Base-by-base conservation (phyloP, 2,888 invertebrate species). In the Leptinotarsa haldemani region DNA sequence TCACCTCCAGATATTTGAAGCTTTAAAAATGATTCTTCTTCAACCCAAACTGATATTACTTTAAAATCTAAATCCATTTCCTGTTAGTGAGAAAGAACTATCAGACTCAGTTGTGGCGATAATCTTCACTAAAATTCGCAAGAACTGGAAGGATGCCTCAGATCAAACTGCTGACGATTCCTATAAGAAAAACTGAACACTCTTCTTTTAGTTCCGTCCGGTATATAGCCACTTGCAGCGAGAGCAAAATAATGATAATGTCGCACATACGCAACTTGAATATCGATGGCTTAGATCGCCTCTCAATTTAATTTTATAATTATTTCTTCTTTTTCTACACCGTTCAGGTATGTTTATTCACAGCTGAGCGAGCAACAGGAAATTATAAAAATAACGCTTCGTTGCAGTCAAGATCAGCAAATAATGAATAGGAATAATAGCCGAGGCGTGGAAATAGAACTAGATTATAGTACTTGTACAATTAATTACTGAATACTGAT, bases 231-330 rank as follows among this genome's bases (percentile, higher is more conserved):
- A 16, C 4, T 50, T 50, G 56, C 56, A 56, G 12, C 18, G 18
- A 13, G 9, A 40, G 40, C 12, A 56, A 20, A 56, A 56, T 20
- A 56, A 20, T 56, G 20, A 56, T 56, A 56, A 56, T 56, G 56
- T 20, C 18, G 12, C 13, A 13, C 3, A 20, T 56, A 56, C 56
- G 56, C 56, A 56, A 56, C 56, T 7, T 56, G 56, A 56, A 56
- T 56, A 56, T 56, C 56, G 22, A 56, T 56, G 18, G 12, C 56
- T 56, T 2, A 56, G 22, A 56, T 20, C 22, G 20, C 56, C 20
- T 56, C 22, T 56, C 20, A 56, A 20, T 56, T 56, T 12, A 56
- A 56, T 56, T 56, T 56, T 56, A 56, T 56, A 56, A 56, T 20
- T 12, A 56, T 15, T 56, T 22, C 56, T 56, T n/a, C 56, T 56